Evolutionary conservation across 2,797 vertebrate species (phyloP), one percentile per base, ranked within the genome.

Genomic region (Tamandua tetradactyla): DNA sequence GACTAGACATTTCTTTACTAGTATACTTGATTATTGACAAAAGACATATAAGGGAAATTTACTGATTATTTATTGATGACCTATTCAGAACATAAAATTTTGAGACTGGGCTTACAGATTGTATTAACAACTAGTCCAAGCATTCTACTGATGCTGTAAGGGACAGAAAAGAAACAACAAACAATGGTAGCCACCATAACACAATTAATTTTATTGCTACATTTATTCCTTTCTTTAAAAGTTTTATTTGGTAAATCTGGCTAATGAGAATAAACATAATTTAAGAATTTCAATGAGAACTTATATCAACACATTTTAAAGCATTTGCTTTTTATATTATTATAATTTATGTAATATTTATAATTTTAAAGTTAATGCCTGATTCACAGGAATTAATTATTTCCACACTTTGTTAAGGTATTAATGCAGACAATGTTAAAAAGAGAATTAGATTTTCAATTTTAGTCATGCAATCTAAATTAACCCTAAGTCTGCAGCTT

Each of bases 361-460:
- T 78, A 95, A 47, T 94, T 85, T 94, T 94, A 97, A 96, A 96
- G 87, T 93, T 76, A 94, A 96, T 96, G 87, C 80, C 95, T 96
- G 76, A 94, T 97, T 98, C 93, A 96, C 20, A 82, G 97, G 96
- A 97, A 98, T 98, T 97, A 97, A 97, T 97, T 98, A 97, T 98
- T 98, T 97, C 93, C 94, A 97, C 97, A 98, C 95, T 94, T 95
- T 95, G 78, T 96, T 96, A 95, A 96, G 97, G 87, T 61, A 95
- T 66, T 97, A 97, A 98, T 96, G 93, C 74, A 97, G 96, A 98
- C 97, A 97, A 97, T 95, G 96, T 96, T 96, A 98, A 95, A 97
- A 97, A 97, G 97, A 98, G 97, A 98, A 97, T 97, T 88, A 96
- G 93, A 97, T 97, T 98, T 98, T 94, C 96, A 75, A 95, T 96